A percentile compares a stretch with the other conserved stretches of the same genome.
These are phyloP conservation scores for Trematocara variabile DNA, from an alignment of 2,113 vertebrate genomes.

Conservation along the genomic window DNA sequence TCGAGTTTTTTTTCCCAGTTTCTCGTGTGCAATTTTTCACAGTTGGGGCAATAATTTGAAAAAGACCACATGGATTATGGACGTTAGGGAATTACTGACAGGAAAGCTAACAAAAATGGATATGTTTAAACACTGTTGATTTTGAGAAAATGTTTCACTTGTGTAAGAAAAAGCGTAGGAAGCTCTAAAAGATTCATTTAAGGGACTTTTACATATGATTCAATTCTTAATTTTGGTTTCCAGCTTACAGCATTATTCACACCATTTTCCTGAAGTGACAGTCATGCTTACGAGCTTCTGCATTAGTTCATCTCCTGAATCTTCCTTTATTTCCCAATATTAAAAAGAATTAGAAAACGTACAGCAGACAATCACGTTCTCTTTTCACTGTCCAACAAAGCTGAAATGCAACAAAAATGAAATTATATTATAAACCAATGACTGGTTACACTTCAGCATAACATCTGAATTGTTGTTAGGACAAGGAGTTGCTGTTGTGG, in stretches of 20 bases:
- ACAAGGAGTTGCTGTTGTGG: constrained; percentile 36
- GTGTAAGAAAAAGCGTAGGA: not conserved
- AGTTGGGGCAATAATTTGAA: not conserved
- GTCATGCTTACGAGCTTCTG: not conserved
- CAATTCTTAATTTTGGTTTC: not conserved
- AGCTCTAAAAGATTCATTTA: not conserved
- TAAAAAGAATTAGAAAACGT: not conserved
- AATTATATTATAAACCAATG: not conserved
- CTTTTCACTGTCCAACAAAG: not conserved
- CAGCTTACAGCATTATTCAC: not conserved
- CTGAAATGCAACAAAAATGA: not conserved
- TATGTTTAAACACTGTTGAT: not conserved
- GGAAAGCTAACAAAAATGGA: not conserved
- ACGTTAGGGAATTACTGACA: not conserved
- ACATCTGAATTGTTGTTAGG: not conserved
- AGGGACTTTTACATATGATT: not conserved
- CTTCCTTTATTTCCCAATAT: not conserved
- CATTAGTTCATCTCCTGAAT: not conserved
- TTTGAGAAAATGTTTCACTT: not conserved
- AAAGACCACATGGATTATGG: not conserved
- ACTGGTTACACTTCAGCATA: not conserved
- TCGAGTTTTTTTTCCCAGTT: not conserved
- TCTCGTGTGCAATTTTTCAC: not conserved
- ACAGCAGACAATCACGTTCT: not conserved
- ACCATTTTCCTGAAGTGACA: not conserved